Conservation (phyloP, 1,140 invertebrate species). For the Trinorchestia longiramus region DNA sequence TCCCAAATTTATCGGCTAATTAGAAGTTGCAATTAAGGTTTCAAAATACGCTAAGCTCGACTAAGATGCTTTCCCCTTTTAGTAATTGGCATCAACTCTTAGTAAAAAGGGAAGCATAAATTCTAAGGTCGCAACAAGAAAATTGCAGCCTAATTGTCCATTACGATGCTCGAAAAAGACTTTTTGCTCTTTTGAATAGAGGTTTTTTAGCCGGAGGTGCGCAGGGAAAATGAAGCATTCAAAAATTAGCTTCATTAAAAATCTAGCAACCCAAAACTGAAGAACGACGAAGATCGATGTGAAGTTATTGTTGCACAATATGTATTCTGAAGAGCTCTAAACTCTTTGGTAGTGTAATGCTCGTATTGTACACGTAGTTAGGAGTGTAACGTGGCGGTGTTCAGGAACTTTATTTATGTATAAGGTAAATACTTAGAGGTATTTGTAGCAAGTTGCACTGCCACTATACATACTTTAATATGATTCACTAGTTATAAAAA, state of each 20-base stretch:
- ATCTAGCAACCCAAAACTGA: not conserved
- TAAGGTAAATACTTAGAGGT: too few relatives aligned
- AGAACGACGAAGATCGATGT: not conserved
- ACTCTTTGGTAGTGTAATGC: too few relatives aligned
- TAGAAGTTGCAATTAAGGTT: constrained; percentile 51
- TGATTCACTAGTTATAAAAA: too few relatives aligned
- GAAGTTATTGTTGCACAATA: not conserved
- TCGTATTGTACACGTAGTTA: too few relatives aligned
- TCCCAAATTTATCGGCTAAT: constrained; percentile 46
- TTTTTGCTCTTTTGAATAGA: not conserved
- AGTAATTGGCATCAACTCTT: constrained; percentile 45
- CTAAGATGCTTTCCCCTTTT: constrained; percentile 18
- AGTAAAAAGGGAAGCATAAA: constrained; percentile 22
- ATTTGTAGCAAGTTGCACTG: too few relatives aligned
- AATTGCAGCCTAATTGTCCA: constrained; percentile 45
- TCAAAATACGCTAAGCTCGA: constrained; percentile 46
- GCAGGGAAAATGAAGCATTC: not conserved
- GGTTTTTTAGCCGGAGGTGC: not conserved
- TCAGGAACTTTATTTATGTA: too few relatives aligned
- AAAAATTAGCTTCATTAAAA: not conserved
- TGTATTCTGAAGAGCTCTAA: not conserved
- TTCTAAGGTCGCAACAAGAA: constrained; percentile 40
- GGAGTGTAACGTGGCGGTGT: too few relatives aligned
- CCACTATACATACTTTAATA: too few relatives aligned
- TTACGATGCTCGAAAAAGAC: not conserved